Base-by-base conservation (phyloP, 1,140 invertebrate genomes). In the Magallana gigas region DNA sequence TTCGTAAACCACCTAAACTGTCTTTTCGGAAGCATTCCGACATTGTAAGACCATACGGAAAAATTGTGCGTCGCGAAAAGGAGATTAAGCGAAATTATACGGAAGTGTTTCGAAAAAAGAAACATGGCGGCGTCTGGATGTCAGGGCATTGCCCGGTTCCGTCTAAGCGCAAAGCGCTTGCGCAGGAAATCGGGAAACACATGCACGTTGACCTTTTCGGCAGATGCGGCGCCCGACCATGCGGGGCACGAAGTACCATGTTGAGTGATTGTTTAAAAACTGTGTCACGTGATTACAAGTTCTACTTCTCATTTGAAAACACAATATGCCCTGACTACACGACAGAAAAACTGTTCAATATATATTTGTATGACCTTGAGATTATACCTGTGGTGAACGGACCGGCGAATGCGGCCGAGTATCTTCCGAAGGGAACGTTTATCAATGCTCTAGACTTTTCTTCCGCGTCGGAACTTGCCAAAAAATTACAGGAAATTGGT, bases 291-390 rank as follows among this genome's bases (percentile, higher is more conserved):
- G 23, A 85, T 14, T 92, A 92, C 83, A 92, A 92, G 23, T 92
- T 92, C 82, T 95, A 95, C 84, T 83, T 95, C 8, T 85, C 95
- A 12, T 95, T 95, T 88, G 95, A 95, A 95, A 99, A 99, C 95
- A 98, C 98, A 0, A 98, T 99, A 92, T 99, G 98, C 94, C 96
- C 96, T 80, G 98, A 99, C 94, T 99, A 99, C 94, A 98, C 99
- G 76, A 99, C 98, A 0, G 98, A 99, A 94, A 99, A 97, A 89
- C n/a, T 83, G 36, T 83, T 94, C 99, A 56, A 98, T 93, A 29
- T 87, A 5, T 85, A 85, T 57, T 62, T 89, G 12, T 71, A 88
- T 12, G 59, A 88, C 14, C 85, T 83, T 48, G 85, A 92, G 29
- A 95, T 97, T 0, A 96, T 97, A 11, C 97, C 97, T 0, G 94